phyloP scores from a whole-genome alignment of 1,140 invertebrate species.

The Palaemon carinicauda region DNA sequence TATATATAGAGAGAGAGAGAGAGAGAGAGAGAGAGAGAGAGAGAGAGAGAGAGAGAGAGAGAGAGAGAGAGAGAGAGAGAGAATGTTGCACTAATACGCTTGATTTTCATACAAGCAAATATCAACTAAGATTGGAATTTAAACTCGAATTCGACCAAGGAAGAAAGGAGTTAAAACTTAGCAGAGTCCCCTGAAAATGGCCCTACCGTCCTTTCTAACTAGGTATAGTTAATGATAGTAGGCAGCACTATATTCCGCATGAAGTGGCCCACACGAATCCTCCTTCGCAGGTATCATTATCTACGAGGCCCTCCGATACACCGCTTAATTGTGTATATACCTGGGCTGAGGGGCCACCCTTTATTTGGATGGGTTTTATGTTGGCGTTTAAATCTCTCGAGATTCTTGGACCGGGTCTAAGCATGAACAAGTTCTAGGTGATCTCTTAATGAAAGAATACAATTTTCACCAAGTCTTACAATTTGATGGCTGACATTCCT shows the following conservation, averaged over 20 bases:
- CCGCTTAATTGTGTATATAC: slow-evolving; percentile 31
- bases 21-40: too few relatives aligned
- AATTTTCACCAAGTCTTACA: not conserved
- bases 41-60: too few relatives aligned
- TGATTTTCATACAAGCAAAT: too few relatives aligned
- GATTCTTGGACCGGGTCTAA: not conserved
- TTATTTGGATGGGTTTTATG: slow-evolving; percentile 41
- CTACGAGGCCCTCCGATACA: slow-evolving; percentile 21
- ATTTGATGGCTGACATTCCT: not conserved
- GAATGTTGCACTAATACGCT: too few relatives aligned
- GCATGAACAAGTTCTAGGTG: not conserved
- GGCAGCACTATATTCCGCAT: slow-evolving; percentile 27
- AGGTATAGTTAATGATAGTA: too few relatives aligned
- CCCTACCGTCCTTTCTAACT: not conserved
- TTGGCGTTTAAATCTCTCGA: slow-evolving; percentile 44
- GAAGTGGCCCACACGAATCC: not conserved
- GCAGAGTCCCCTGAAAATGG: not conserved
- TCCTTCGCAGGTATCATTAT: slow-evolving; percentile 30
- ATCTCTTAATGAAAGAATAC: not conserved
- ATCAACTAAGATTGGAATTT: too few relatives aligned
- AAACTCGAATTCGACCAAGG: too few relatives aligned
- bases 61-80: too few relatives aligned
- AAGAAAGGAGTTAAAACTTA: too few relatives aligned
- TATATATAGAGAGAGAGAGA: too few relatives aligned
- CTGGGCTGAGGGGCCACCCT: not conserved